Percentiles rank a stretch among this genome's conserved stretches.
Evolutionary conservation across 2,113 vertebrate species (phyloP).

Genomic region (Lepisosteus oculatus): DNA sequence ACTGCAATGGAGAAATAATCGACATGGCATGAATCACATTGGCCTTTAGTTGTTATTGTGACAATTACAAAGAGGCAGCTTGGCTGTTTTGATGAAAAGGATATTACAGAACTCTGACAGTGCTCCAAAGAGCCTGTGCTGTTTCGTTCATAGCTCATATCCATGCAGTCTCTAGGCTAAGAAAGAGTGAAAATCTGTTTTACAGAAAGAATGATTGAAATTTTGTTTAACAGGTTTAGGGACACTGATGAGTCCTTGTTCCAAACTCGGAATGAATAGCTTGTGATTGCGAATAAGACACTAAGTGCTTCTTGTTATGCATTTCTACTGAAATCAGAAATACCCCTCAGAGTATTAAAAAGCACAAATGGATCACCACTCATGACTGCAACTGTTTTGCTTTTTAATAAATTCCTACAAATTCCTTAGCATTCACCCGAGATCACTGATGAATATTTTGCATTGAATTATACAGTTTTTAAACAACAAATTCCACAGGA

Average conservation of each 20-base stretch:
- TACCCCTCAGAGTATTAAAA: no score
- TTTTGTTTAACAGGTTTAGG: background rate
- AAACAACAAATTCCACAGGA: no score
- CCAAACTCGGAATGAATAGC: no score
- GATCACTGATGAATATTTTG: no score
- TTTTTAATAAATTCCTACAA: no score
- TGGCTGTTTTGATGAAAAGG: background rate
- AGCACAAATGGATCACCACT: no score
- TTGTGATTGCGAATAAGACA: no score
- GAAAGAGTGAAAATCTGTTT: background rate
- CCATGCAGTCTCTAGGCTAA: background rate
- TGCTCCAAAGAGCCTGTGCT: background rate
- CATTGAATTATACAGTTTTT: no score
- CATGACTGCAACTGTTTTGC: no score
- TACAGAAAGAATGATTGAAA: background rate
- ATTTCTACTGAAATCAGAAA: no score
- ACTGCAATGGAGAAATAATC: background rate
- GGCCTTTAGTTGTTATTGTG: background rate
- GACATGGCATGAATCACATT: background rate
- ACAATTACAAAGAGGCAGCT: conserved; percentile 6
- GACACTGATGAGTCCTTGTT: background rate
- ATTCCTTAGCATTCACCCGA: no score
- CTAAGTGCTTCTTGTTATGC: no score
- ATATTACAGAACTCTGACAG: background rate
- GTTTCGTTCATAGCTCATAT: background rate